Evolutionary conservation across 1,140 invertebrate genomes (phyloP).

Genomic region (Macrotrachela quadricornifera): DNA sequence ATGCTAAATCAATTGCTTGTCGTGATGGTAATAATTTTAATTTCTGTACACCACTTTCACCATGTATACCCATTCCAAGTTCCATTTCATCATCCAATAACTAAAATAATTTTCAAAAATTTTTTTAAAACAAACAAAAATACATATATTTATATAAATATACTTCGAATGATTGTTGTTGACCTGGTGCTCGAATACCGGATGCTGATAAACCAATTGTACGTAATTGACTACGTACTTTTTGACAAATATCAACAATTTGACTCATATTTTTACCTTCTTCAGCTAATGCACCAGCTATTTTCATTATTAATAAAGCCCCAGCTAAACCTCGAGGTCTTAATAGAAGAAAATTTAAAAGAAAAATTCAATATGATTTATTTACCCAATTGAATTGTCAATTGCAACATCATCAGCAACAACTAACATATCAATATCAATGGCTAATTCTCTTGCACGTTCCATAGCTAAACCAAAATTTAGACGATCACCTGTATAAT

Average conservation of each 20-base stretch:
- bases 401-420: constrained; percentile 51
- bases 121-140: constrained; percentile 42
- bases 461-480: constrained; percentile 64
- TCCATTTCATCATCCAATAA: constrained; percentile 44
- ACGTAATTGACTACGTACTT: constrained; percentile 29
- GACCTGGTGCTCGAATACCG: constrained; percentile 16
- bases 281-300: constrained; percentile 49
- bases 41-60: constrained; percentile 55
- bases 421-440: constrained; percentile 43
- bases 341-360: too few species aligned
- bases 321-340: constrained; percentile 55
- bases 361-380: too few species aligned
- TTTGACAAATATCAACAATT: constrained; percentile 16
- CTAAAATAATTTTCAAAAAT: constrained; percentile 33
- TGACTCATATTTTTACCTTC: constrained; percentile 37
- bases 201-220: constrained; percentile 50
- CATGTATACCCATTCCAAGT: constrained; percentile 55
- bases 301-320: constrained; percentile 41
- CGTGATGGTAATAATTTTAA: constrained; percentile 18
- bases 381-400: constrained; percentile 9
- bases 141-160: constrained; percentile 32
- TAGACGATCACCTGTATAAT: constrained; percentile 65
- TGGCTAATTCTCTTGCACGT: constrained; percentile 40
- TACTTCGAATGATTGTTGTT: too few species aligned
- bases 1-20: too few species aligned